Evolutionary conservation across 2,113 vertebrate species (phyloP).

Genomic region (Sander vitreus): DNA sequence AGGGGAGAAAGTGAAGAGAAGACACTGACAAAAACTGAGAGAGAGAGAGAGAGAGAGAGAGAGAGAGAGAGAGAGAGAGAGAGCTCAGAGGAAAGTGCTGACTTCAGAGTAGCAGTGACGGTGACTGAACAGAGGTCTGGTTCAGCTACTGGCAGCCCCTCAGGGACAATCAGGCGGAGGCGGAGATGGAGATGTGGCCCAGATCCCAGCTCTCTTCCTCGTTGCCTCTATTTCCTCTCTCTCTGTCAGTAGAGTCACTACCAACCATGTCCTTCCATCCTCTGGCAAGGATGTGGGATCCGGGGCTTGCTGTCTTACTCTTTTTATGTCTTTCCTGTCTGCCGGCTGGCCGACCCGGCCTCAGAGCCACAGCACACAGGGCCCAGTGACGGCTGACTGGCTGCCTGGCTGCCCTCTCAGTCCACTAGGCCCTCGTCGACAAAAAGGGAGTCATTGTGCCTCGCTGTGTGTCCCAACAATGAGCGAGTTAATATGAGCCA

Average conservation of each 20-base stretch:
- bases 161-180: slow-evolving; percentile 43
- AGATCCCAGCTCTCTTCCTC: slow-evolving; percentile 44
- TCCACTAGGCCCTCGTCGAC: neutral
- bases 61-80: neutral
- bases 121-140: slow-evolving; percentile 55
- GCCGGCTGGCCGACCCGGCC: slow-evolving; percentile 27
- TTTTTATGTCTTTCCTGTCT: slow-evolving; percentile 46
- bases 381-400: slow-evolving; percentile 55
- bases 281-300: slow-evolving; percentile 54
- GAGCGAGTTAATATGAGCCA: slow-evolving; percentile 68
- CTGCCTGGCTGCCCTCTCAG: slow-evolving; percentile 12
- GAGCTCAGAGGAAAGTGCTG: neutral
- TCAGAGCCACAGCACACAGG: slow-evolving; percentile 51
- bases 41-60: neutral
- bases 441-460: slow-evolving; percentile 62
- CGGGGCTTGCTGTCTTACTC: slow-evolving; percentile 24
- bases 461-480: slow-evolving; percentile 60
- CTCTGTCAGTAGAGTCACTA: neutral
- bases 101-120: slow-evolving; percentile 48
- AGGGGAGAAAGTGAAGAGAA: neutral
- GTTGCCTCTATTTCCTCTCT: slow-evolving; percentile 27
- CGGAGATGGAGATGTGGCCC: slow-evolving; percentile 49
- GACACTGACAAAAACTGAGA: slow-evolving; percentile 2
- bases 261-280: slow-evolving; percentile 24
- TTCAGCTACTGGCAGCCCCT: slow-evolving; percentile 58